Evolutionary conservation across 2,888 invertebrate species (phyloP).

Genomic region (Caenorhabditis sp.): DNA sequence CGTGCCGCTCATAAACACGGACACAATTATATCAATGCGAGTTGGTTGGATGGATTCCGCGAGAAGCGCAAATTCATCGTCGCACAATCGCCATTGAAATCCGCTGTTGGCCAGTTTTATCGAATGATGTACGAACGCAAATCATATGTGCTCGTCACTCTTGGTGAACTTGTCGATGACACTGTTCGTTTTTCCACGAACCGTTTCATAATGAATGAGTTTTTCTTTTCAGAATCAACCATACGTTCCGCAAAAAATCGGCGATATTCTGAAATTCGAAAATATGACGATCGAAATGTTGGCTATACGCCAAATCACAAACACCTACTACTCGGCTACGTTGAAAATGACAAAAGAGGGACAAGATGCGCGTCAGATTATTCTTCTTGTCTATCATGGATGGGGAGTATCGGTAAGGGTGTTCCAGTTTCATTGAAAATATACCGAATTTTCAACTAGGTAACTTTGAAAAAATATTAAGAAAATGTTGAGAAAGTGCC

Average conservation of each 20-base stretch:
- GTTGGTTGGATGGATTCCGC: slow-evolving; percentile 57
- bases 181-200: background rate
- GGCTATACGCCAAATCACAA: slow-evolving; percentile 17
- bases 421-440: background rate
- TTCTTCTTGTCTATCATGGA: slow-evolving; percentile 16
- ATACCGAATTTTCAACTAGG: background rate
- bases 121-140: slow-evolving; percentile 57
- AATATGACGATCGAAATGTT: slow-evolving; percentile 22
- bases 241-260: slow-evolving; percentile 20
- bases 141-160: slow-evolving; percentile 39
- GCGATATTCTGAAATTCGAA: slow-evolving; percentile 18
- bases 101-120: slow-evolving; percentile 55
- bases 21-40: slow-evolving; percentile 59
- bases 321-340: slow-evolving; percentile 12
- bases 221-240: slow-evolving; percentile 17
- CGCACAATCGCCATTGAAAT: slow-evolving; percentile 34
- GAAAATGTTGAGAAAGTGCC: too few relatives aligned
- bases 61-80: slow-evolving; percentile 56
- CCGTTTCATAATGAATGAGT: background rate
- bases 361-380: background rate
- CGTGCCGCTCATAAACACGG: slow-evolving; percentile 13
- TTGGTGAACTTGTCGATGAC: slow-evolving; percentile 42
- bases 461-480: too few relatives aligned
- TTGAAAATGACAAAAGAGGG: slow-evolving; percentile 23
- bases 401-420: slow-evolving; percentile 16